These are phyloP conservation scores for Caenorhabditis sinica DNA, from an alignment of 2,888 invertebrate species.

Conservation along the genomic window DNA sequence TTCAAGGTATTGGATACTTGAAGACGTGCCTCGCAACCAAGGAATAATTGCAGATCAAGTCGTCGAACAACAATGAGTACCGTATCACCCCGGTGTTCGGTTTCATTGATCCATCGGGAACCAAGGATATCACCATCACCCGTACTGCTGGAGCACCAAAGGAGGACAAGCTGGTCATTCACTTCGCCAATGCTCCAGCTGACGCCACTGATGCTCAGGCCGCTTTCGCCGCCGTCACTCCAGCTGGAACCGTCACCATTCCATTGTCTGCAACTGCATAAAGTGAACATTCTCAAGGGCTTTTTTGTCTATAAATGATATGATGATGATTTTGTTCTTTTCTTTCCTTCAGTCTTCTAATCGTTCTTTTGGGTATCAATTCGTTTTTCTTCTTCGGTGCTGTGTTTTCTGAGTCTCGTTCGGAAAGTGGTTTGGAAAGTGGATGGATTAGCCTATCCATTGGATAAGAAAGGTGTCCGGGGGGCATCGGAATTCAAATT, in stretches of 20 bases:
- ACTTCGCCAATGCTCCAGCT: constrained; percentile 64
- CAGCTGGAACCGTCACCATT: constrained; percentile 61
- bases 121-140: constrained; percentile 62
- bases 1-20: constrained; percentile 24
- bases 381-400: too few relatives aligned
- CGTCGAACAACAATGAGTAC: too few relatives aligned
- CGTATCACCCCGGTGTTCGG: constrained; percentile 75
- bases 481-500: too few relatives aligned
- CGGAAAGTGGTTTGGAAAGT: too few relatives aligned
- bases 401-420: too few relatives aligned
- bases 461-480: too few relatives aligned
- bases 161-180: constrained; percentile 68
- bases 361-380: too few relatives aligned
- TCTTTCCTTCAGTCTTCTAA: too few relatives aligned
- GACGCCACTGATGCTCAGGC: constrained; percentile 68
- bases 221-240: constrained; percentile 40
- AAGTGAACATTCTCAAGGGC: too few relatives aligned
- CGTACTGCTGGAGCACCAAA: constrained; percentile 67
- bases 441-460: too few relatives aligned
- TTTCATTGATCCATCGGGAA: constrained; percentile 69
- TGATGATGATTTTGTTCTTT: too few relatives aligned
- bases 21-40: not conserved
- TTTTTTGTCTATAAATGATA: too few relatives aligned
- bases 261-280: constrained; percentile 52
- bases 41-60: constrained; percentile 56